Base-by-base conservation (phyloP, 2,797 vertebrate genomes). In the Gymnoscopelus microlampas region DNA sequence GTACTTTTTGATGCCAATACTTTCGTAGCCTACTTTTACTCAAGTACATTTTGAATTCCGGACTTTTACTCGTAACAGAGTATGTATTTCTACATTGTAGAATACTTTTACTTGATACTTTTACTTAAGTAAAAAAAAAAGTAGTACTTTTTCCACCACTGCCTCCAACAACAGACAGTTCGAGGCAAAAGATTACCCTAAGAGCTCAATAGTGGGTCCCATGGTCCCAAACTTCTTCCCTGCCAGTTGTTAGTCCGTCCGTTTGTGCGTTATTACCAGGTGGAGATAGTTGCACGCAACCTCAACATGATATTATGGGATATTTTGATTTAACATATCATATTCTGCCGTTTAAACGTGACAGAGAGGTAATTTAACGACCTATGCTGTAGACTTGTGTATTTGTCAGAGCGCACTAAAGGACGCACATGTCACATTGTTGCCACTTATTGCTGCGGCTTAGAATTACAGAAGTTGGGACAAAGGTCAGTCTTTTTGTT, bases 351-450 rank as follows among this genome's bases (percentile, higher is more conserved):
- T 1, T 0, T 13, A 0, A 9, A 3, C n/a, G 15, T n/a, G 39
- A 19, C 14, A 26, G 9, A 39, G 51, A 1, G 53, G 24, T 11
- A 29, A 12, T 50, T 2, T 50, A n/a, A 51, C 50, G 50, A 3
- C 14, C 4, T 14, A 50, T 19, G 1, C 5, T 12, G 11, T 11
- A 11, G 10, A 50, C 11, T 69, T 54, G 23, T 49, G 55, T 47
- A 24, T 48, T 49, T 15, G 13, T 14, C 32, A 44, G 39, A 44
- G 35, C 35, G 35, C 35, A 39, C 35, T 19, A 19, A 39, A 9
- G 39, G 39, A 44, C 69, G 68, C 75, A 79, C 78, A 73, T 81
- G 79, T 56, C 60, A 10, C 54, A 70, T 51, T 61, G 77, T 48
- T 60, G 60, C 12, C 26, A 5, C 1, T 44, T 44, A 10, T 44